Conservation (phyloP, 1,140 invertebrate species). For the Homarus americanus region DNA sequence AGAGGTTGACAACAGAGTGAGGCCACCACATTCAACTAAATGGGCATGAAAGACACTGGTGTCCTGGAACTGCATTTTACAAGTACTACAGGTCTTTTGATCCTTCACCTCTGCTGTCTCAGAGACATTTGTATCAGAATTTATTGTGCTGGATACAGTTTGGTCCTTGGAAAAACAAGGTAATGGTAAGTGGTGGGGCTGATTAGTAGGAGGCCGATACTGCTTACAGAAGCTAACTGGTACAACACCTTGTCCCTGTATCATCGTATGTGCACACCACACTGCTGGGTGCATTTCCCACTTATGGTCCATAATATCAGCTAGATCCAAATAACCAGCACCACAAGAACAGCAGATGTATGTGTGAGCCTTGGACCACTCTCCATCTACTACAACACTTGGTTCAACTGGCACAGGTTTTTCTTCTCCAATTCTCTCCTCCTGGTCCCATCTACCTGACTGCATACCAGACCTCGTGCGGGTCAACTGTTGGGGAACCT, state of each 20-base stretch:
- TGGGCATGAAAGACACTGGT: slow-evolving; percentile 56
- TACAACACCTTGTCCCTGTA: slow-evolving; percentile 59
- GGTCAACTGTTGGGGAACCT: neutral
- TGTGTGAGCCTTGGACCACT: slow-evolving; percentile 69
- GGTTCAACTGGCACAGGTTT: neutral
- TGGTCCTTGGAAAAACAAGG: neutral
- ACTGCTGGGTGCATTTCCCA: slow-evolving; percentile 71
- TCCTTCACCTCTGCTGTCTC: neutral
- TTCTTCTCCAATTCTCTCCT: neutral
- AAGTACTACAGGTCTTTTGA: slow-evolving; percentile 45
- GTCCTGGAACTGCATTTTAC: slow-evolving; percentile 30
- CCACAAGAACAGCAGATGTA: slow-evolving; percentile 73
- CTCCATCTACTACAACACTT: slow-evolving; percentile 48
- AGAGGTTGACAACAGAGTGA: slow-evolving; percentile 32
- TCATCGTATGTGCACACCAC: slow-evolving; percentile 73
- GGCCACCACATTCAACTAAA: slow-evolving; percentile 71
- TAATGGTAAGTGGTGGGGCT: slow-evolving; percentile 12
- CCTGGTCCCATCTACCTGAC: neutral
- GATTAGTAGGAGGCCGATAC: slow-evolving; percentile 60
- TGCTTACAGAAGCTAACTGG: slow-evolving; percentile 66
- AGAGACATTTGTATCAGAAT: neutral
- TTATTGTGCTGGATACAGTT: neutral
- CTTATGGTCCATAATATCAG: slow-evolving; percentile 75
- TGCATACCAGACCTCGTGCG: slow-evolving; percentile 65
- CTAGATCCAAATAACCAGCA: slow-evolving; percentile 61